Conservation (phyloP, 2,797 vertebrate species). For the Epinephelus coioides region DNA sequence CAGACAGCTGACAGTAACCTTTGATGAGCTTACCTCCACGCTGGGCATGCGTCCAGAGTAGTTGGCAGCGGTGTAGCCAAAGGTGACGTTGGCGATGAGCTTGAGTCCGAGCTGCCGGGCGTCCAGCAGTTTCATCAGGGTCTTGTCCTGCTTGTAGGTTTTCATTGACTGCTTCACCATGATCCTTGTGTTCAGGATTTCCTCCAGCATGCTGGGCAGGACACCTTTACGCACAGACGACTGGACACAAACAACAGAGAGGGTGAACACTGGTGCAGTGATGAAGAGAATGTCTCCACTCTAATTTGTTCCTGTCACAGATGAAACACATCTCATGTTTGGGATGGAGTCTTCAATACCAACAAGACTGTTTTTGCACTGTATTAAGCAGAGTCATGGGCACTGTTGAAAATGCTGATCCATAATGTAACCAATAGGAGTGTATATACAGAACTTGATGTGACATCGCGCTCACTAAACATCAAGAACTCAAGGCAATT, state of each 20-base stretch:
- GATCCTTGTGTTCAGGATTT: constrained; percentile 95
- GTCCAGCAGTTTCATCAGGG: constrained; percentile 92
- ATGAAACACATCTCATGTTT: no score
- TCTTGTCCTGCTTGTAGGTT: constrained; percentile 91
- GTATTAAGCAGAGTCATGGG: no score
- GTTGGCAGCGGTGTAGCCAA: constrained; percentile 94
- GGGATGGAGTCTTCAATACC: no score
- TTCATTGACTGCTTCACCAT: constrained; percentile 99
- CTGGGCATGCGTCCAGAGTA: constrained; percentile 98
- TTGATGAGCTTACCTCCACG: constrained; percentile 87
- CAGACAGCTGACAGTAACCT: background rate
- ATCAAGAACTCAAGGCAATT: no score
- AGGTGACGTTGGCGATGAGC: constrained; percentile 97
- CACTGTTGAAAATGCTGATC: no score
- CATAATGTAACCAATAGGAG: no score
- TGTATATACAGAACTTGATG: no score
- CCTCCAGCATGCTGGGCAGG: constrained; percentile 95
- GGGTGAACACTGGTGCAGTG: background rate
- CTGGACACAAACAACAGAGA: constrained; percentile 71
- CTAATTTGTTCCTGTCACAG: no score
- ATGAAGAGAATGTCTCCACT: no score
- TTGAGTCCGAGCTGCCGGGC: constrained; percentile 97
- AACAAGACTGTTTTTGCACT: no score
- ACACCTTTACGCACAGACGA: constrained; percentile 94
- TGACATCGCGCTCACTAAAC: no score